phyloP scores from a whole-genome alignment of 1,140 invertebrate genomes.

The Drosophila triauraria region DNA sequence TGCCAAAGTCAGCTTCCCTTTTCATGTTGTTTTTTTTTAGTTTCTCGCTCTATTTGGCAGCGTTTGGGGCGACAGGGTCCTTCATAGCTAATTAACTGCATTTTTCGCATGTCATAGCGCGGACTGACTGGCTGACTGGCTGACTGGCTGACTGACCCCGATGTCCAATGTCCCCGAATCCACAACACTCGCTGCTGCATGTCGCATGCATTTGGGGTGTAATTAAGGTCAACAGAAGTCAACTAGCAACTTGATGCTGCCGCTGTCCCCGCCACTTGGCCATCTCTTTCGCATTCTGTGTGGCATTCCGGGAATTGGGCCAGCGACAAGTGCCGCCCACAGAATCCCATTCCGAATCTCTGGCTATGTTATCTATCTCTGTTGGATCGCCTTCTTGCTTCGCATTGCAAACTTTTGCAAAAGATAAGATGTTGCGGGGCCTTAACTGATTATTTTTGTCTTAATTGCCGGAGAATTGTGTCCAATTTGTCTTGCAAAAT shows the following conservation, averaged over 20 bases:
- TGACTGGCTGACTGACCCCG: constrained; percentile 32
- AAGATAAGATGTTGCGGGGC: constrained; percentile 13
- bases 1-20: neutral
- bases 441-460: constrained; percentile 26
- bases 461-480: constrained; percentile 24
- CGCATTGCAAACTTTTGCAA: constrained; percentile 4
- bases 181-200: constrained; percentile 38
- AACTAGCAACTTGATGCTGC: constrained; percentile 68
- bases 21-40: constrained; percentile 8
- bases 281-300: constrained; percentile 18
- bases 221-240: constrained; percentile 75
- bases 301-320: constrained; percentile 43
- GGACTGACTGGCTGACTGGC: constrained; percentile 27
- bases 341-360: constrained; percentile 21
- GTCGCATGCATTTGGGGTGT: constrained; percentile 72
- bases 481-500: constrained; percentile 21
- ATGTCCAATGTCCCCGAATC: constrained; percentile 42
- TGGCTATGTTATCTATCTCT: constrained; percentile 8
- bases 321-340: constrained; percentile 34
- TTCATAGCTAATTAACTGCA: constrained; percentile 78
- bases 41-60: constrained; percentile 49
- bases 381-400: constrained; percentile 2
- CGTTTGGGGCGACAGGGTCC: constrained; percentile 35
- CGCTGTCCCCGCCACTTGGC: constrained; percentile 25
- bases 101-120: constrained; percentile 68